Evolutionary conservation across 2,113 vertebrate species (phyloP).

Genomic region (Heteronetta atricapilla): DNA sequence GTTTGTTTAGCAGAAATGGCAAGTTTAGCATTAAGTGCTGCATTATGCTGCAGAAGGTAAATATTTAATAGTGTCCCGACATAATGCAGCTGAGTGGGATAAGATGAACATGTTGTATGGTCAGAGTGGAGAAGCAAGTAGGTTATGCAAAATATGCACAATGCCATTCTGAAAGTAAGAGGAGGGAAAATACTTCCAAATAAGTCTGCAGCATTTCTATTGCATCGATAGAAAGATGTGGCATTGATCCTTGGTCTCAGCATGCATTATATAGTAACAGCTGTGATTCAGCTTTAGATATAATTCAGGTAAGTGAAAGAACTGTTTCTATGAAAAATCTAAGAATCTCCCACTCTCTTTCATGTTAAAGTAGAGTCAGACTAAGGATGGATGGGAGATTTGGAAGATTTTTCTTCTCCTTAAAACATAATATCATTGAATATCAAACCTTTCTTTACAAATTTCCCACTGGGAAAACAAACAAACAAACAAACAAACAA

Average conservation of each 20-base stretch:
- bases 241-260: background rate
- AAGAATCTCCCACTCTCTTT: background rate
- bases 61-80: conserved; percentile 64
- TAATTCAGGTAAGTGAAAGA: background rate
- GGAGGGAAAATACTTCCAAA: background rate
- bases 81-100: conserved; percentile 21
- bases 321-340: background rate
- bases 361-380: background rate
- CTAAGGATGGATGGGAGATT: background rate
- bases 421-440: background rate
- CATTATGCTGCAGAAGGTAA: conserved; percentile 66
- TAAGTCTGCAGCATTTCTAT: background rate
- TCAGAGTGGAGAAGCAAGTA: background rate
- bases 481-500: background rate
- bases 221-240: background rate
- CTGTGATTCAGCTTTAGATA: background rate
- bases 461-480: background rate
- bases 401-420: background rate
- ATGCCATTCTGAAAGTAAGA: background rate
- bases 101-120: background rate
- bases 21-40: conserved; percentile 39
- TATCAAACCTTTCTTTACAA: background rate
- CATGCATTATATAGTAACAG: background rate
- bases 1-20: conserved; percentile 64
- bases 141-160: background rate